A percentile compares a stretch with the other conserved stretches of the same genome.
Evolutionary conservation across 2,797 vertebrate genomes (phyloP).

Genomic region (Fundulus diaphanus): DNA sequence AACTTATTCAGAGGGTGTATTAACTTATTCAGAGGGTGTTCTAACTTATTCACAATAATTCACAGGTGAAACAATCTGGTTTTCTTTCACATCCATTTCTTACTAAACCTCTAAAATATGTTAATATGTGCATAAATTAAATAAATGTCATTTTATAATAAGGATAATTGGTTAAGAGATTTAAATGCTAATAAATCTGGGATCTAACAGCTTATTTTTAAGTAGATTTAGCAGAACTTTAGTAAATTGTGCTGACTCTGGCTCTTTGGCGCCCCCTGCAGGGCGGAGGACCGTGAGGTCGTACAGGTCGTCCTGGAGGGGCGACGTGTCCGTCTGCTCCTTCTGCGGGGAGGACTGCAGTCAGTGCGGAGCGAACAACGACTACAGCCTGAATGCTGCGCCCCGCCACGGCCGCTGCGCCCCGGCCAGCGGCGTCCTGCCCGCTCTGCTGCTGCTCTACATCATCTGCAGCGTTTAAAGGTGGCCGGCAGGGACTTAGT

Average conservation of each 20-base stretch:
- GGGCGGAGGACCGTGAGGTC: conserved; percentile 79
- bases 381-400: fast-evolving
- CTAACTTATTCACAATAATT: too few relatives aligned
- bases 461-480: conserved; percentile 17
- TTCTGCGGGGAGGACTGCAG: conserved; percentile 81
- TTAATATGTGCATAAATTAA: too few relatives aligned
- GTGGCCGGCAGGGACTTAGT: neutral
- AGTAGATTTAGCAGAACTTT: too few relatives aligned
- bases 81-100: too few relatives aligned
- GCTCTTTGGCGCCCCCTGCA: conserved; percentile 55
- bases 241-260: neutral
- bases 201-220: too few relatives aligned
- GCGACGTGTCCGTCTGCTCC: conserved; percentile 71
- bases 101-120: too few relatives aligned
- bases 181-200: neutral
- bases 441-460: conserved; percentile 42
- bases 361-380: conserved; percentile 46
- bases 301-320: conserved; percentile 81
- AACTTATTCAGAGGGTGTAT: too few relatives aligned
- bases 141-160: too few relatives aligned
- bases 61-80: too few relatives aligned
- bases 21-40: too few relatives aligned
- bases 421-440: neutral
- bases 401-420: neutral
- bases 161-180: too few relatives aligned